A percentile compares a stretch with the other conserved stretches of the same genome.
Conservation (phyloP, 2,113 vertebrate genomes). For the Gymnocephalus cernua region DNA sequence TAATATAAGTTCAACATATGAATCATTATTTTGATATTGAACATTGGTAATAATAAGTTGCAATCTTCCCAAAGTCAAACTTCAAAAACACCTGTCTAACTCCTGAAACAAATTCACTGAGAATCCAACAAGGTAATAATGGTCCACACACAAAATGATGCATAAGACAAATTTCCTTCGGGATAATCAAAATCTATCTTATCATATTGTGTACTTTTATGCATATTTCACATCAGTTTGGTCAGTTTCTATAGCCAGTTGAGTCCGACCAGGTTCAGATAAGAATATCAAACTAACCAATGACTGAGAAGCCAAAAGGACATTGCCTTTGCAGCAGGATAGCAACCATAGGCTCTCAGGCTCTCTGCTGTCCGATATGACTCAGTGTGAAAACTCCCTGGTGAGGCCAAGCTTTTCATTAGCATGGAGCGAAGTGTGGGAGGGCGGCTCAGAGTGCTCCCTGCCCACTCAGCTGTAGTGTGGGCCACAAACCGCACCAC, state of each 20-base stretch:
- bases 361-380: conserved; percentile 31
- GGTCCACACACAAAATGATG: neutral
- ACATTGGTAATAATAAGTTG: neutral
- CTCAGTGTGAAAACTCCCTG: conserved; percentile 55
- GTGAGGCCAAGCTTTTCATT: conserved; percentile 76
- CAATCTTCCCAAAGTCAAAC: neutral
- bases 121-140: neutral
- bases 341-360: neutral
- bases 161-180: too few relatives aligned
- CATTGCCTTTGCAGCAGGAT: neutral
- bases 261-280: neutral
- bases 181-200: too few relatives aligned
- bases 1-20: neutral
- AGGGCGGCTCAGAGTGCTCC: conserved; percentile 70
- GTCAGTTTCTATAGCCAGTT: neutral
- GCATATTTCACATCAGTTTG: neutral
- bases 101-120: neutral
- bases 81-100: neutral
- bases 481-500: conserved; percentile 74
- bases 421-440: conserved; percentile 76
- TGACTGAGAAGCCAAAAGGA: neutral
- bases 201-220: neutral
- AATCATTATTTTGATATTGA: neutral
- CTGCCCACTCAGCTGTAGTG: conserved; percentile 79
- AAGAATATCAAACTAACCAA: neutral